Base-by-base conservation (phyloP, 2,113 vertebrate genomes). In the Ornithorhynchus anatinus region DNA sequence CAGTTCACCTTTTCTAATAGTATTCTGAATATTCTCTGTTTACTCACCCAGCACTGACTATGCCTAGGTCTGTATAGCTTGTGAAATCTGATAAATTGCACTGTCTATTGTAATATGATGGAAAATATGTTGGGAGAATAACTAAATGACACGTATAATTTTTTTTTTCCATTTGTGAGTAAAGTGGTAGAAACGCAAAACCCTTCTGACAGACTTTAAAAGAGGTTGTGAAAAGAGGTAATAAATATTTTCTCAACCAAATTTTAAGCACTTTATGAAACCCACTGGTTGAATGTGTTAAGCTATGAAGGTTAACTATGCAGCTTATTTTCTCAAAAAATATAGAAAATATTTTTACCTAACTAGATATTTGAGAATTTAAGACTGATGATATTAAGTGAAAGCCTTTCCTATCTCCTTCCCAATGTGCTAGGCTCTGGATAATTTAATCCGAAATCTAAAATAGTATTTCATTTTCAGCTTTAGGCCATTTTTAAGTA, bases 381-480 rank as follows among this genome's bases (percentile, higher is more conserved):
- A 37, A 10, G 32, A 51, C 12, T 51, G 56, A n/a, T n/a, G n/a
- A 74, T 29, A 79, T 13, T 0, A 8, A 15, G n/a, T 69, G 40
- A 43, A 12, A 64, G 9, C n/a, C 7, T 72, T 53, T 64, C 35
- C 44, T 42, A 25, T 3, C 25, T 37, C 16, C 0, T 2, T 80
- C 43, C 40, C n/a, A 35, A 5, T 10, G 38, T 23, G 42, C 9
- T 42, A 29, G 8, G 7, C 25, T 57, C 29, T 52, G 15, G 7
- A 60, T 38, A 35, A 71, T 6, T 22, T 17, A 5, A 2, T 14
- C 14, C 51, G 59, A 80, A 61, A 31, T 19, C 33, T 27, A 50
- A 77, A 83, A 63, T 36, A 65, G 69, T 23, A 64, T n/a, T 19
- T 20, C 44, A 16, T 31, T 42, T 63, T 73, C 38, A 74, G 23